Evolutionary conservation across 1,140 invertebrate species (phyloP).

Genomic region (Saccostrea cuccullata): DNA sequence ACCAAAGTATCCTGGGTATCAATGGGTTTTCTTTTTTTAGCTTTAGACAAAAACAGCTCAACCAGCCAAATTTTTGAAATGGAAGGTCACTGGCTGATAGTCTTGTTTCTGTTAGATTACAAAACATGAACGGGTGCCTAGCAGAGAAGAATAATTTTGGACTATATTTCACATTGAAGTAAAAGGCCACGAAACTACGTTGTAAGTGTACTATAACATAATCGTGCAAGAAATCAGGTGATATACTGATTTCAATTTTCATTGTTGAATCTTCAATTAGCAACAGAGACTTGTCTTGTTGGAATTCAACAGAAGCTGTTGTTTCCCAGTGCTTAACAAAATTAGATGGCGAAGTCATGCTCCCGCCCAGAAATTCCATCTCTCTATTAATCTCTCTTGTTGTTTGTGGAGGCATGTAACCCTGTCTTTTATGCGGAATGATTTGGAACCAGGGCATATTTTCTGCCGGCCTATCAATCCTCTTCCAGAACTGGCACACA

Average conservation of each 20-base stretch:
- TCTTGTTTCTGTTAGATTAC: too few species aligned
- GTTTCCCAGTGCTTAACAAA: conserved; percentile 28
- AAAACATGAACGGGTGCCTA: too few species aligned
- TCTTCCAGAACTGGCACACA: too few species aligned
- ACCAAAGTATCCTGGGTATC: neutral
- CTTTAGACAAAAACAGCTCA: neutral
- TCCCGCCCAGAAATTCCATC: neutral
- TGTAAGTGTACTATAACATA: neutral
- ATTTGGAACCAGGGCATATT: too few species aligned
- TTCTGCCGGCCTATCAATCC: too few species aligned
- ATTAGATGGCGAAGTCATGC: conserved; percentile 21
- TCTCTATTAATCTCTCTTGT: too few species aligned
- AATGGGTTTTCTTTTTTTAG: neutral
- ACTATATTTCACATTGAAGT: neutral
- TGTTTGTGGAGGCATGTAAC: too few species aligned
- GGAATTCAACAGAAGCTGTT: neutral
- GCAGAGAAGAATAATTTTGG: neutral
- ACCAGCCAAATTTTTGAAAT: neutral
- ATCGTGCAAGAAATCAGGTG: neutral
- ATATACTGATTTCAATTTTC: neutral
- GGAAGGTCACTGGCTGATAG: neutral
- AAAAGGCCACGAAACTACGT: neutral
- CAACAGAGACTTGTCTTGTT: neutral
- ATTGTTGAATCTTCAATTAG: neutral
- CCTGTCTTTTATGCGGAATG: too few species aligned